Percentiles rank a stretch among this genome's conserved stretches.
Evolutionary conservation across 2,888 invertebrate species (phyloP).

Genomic region (Lasiommata megera): DNA sequence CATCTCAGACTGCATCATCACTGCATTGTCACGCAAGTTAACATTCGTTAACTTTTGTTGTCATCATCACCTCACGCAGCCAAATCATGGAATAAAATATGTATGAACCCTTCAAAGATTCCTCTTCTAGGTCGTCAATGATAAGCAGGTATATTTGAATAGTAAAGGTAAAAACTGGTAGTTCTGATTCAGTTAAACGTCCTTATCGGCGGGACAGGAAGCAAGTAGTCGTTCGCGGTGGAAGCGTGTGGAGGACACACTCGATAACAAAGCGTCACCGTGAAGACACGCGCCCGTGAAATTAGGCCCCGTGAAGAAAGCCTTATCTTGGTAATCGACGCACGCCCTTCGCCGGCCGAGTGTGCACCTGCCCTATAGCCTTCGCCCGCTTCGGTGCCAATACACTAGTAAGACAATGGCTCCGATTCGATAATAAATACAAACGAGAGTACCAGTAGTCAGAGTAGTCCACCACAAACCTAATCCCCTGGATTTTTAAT

Average conservation of each 20-base stretch:
- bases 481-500: too few relatives aligned
- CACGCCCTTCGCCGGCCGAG: slow-evolving; percentile 33
- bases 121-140: too few relatives aligned
- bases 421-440: not conserved
- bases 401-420: not conserved
- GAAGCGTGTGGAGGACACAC: slow-evolving; percentile 17
- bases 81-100: too few relatives aligned
- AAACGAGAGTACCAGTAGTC: not conserved
- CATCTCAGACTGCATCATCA: too few relatives aligned
- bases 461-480: too few relatives aligned
- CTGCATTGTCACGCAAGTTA: too few relatives aligned
- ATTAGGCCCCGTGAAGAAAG: slow-evolving; percentile 45
- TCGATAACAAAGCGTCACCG: slow-evolving; percentile 52
- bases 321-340: slow-evolving; percentile 37
- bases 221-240: slow-evolving; percentile 20
- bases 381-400: slow-evolving; percentile 18
- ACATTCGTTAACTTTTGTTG: too few relatives aligned
- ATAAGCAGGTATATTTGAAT: too few relatives aligned
- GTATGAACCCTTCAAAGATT: too few relatives aligned
- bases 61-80: too few relatives aligned
- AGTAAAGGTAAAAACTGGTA: not conserved
- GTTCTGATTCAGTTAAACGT: slow-evolving; percentile 5
- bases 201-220: slow-evolving; percentile 31
- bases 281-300: slow-evolving; percentile 50
- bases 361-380: slow-evolving; percentile 53